A percentile compares a stretch with the other conserved stretches of the same genome.
These are phyloP conservation scores for Chaetops frenatus DNA, from an alignment of 2,113 vertebrate genomes.

Conservation along the genomic window DNA sequence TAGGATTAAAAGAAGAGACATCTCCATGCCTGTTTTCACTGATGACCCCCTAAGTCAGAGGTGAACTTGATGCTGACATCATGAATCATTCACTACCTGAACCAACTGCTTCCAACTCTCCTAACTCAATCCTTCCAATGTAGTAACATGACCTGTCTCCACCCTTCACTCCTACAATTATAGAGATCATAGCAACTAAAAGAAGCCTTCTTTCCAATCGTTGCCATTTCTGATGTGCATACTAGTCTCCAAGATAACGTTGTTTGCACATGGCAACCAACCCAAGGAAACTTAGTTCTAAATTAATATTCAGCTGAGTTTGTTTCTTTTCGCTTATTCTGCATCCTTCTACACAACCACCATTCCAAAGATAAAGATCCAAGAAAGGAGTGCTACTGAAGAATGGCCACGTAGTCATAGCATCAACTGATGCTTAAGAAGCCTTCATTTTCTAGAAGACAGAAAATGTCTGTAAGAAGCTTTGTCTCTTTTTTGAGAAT, in stretches of 20 bases:
- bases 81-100: neutral
- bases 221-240: neutral
- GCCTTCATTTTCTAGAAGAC: neutral
- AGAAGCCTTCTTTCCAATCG: neutral
- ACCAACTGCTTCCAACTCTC: neutral
- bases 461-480: neutral
- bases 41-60: neutral
- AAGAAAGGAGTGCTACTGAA: neutral
- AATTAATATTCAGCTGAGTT: neutral
- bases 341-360: neutral
- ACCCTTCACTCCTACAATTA: neutral
- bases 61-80: neutral
- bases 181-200: neutral
- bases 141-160: neutral
- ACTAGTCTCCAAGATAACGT: neutral
- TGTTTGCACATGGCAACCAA: neutral
- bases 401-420: neutral
- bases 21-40: neutral
- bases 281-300: neutral
- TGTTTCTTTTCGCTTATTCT: neutral
- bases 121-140: neutral
- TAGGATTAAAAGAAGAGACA: neutral
- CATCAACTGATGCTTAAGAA: neutral
- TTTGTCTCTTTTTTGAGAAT: neutral
- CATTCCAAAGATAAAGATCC: neutral